A percentile compares a stretch with the other conserved stretches of the same genome.
phyloP scores from a whole-genome alignment of 1,140 invertebrate species.

The Penaeus japonicus region DNA sequence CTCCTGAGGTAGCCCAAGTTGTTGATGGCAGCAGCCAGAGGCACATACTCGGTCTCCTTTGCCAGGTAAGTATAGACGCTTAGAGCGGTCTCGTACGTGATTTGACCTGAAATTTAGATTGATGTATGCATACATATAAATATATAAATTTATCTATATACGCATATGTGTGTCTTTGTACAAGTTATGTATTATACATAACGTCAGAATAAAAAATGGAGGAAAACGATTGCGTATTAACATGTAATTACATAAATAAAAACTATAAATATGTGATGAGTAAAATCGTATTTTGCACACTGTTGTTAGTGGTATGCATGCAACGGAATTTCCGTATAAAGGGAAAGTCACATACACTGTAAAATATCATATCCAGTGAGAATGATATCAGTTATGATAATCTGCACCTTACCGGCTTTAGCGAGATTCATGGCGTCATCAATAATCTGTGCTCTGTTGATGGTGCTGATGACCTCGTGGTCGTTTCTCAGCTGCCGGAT shows the following conservation, averaged over 20 bases:
- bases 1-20: slow-evolving; percentile 64
- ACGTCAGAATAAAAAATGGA: neutral
- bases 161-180: neutral
- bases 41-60: slow-evolving; percentile 64
- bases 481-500: slow-evolving; percentile 68
- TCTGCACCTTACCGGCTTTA: slow-evolving; percentile 46
- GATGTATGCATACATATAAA: neutral
- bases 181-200: neutral
- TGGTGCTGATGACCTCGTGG: slow-evolving; percentile 61
- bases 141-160: neutral
- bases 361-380: neutral
- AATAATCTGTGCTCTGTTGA: slow-evolving; percentile 62
- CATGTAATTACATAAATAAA: neutral
- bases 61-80: slow-evolving; percentile 64
- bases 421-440: slow-evolving; percentile 64
- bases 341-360: neutral
- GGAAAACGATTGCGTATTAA: neutral
- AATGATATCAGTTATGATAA: neutral
- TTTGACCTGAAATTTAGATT: slow-evolving; percentile 54
- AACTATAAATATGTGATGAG: too few relatives aligned
- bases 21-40: slow-evolving; percentile 64
- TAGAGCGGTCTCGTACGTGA: slow-evolving; percentile 63
- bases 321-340: too few relatives aligned
- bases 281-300: too few relatives aligned
- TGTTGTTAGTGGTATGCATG: too few relatives aligned